A percentile compares a stretch with the other conserved stretches of the same genome.
Conservation (phyloP, 2,113 vertebrate species). For the Neolamprologus ventralis region DNA sequence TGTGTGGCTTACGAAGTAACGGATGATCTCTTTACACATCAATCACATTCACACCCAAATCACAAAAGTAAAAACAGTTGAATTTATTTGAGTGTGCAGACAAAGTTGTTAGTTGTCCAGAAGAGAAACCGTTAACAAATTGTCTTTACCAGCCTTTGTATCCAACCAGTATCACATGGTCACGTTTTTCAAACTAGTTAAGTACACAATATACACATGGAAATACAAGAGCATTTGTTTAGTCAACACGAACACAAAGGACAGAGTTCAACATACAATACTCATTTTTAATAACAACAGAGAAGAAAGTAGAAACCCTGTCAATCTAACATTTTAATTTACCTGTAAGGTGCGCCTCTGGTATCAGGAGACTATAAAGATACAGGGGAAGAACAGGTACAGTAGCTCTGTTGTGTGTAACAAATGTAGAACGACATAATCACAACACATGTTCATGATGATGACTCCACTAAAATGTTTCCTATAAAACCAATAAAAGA, state of each 20-base stretch:
- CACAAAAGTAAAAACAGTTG: conserved; percentile 39
- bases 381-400: conserved; percentile 31
- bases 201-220: conserved; percentile 61
- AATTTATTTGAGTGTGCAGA: conserved; percentile 56
- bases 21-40: background rate
- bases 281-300: conserved; percentile 56
- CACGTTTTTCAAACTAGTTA: conserved; percentile 17
- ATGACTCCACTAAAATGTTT: conserved; percentile 44
- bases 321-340: conserved; percentile 56
- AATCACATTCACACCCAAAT: conserved; percentile 28
- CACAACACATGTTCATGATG: conserved; percentile 13
- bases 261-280: conserved; percentile 47
- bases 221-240: conserved; percentile 19
- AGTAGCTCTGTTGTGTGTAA: conserved; percentile 31
- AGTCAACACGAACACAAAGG: conserved; percentile 44
- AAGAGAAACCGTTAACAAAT: conserved; percentile 33
- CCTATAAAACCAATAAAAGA: conserved; percentile 41
- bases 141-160: conserved; percentile 4
- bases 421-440: conserved; percentile 6
- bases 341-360: conserved; percentile 65
- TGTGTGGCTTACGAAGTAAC: background rate
- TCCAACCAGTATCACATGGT: conserved; percentile 25
- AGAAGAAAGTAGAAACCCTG: conserved; percentile 64
- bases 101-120: conserved; percentile 53
- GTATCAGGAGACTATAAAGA: conserved; percentile 40